Base-by-base conservation (phyloP, 2,113 vertebrate genomes). In the Rhizomys pruinosus region DNA sequence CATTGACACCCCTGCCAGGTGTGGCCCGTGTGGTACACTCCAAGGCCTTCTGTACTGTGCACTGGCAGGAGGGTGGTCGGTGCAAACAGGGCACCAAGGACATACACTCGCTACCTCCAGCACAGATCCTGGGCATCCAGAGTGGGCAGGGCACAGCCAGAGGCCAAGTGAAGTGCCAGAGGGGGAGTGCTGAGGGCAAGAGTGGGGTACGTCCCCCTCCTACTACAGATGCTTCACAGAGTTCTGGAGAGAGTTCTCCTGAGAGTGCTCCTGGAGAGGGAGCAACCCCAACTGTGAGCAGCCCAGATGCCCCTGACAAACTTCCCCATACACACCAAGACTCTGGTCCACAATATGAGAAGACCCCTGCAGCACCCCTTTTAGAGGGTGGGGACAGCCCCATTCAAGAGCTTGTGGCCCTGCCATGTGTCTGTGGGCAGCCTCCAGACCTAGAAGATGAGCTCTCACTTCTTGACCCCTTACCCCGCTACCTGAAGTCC, bases 1-100 rank as follows among this genome's bases (percentile, higher is more conserved):
- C 98, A 0, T 95, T 99, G 94, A 99, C 98, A 1, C 98, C 98
- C 0, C 97, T 99, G 80, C 99, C 99, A 0, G 99, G 99, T 0
- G 99, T 99, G 93, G 99, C 99, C 39, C 99, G 99, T 0, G 99
- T 99, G 25, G 99, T 99, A 7, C 99, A 99, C 98, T 99, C 99
- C 88, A 99, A 99, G 96, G 99, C 99, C 93, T 99, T 99, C 94
- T 99, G 99, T 96, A 99, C 99, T 0, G 99, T 99, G 78, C 99
- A 99, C 95, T 99, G 99, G 99, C 98, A 99, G 87, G 99, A 99
- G 97, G 99, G 98, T 0, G 99, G 99, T 90, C 99, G 99, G 92
- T 99, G 97, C 97, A 99, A 99, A 84, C 98, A 99, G 29, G 99
- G 98, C 7, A 87, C 98, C 0, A 99, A 99, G 97, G 99, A 99